Evolutionary conservation across 2,888 invertebrate genomes (phyloP), one percentile per base, ranked within the genome.

Genomic region (Drosophila mettleri): DNA sequence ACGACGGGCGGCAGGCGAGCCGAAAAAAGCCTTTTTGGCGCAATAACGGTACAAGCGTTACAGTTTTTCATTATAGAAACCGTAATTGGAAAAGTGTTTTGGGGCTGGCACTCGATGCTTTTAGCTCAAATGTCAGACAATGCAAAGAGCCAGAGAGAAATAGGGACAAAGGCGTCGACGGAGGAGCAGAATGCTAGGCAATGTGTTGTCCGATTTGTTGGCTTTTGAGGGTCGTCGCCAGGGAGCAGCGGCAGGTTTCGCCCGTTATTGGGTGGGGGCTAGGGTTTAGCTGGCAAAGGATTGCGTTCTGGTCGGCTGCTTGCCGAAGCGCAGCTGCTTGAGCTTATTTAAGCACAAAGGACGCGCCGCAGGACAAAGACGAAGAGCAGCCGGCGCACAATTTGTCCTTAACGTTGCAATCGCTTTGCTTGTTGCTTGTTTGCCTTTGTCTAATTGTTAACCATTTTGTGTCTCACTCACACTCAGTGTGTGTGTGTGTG

Each of bases 11-110:
- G 9, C 29, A 9, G 16, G 22, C 55, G 49, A 55, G 49, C 57
- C 58, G 51, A 75, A 64, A 64, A 68, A 71, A 53, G 63, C 52
- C 71, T 78, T 69, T 77, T 80, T 73, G 67, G 78, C 78, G 70
- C 62, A 65, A 78, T 69, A 78, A 68, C 78, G 70, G 54, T 70
- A 71, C 80, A 85, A 77, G 54, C 86, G 83, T 82, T 87, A 87
- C 88, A 85, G 72, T 53, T 65, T 69, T 72, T 82, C 74, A 73
- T 87, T 81, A 74, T 81, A 80, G 74, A 76, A 86, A 65, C 80
- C 83, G 78, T 89, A 84, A 84, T 87, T 89, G 89, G 85, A 89
- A 89, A 84, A 89, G 83, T 84, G 83, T 83, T 83, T 88, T 86
- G 80, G 88, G 73, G 73, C 84, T 54, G 82, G 69, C 87, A 83